Conservation (phyloP, 2,113 vertebrate species). For the Coryphaenoides rupestris region DNA sequence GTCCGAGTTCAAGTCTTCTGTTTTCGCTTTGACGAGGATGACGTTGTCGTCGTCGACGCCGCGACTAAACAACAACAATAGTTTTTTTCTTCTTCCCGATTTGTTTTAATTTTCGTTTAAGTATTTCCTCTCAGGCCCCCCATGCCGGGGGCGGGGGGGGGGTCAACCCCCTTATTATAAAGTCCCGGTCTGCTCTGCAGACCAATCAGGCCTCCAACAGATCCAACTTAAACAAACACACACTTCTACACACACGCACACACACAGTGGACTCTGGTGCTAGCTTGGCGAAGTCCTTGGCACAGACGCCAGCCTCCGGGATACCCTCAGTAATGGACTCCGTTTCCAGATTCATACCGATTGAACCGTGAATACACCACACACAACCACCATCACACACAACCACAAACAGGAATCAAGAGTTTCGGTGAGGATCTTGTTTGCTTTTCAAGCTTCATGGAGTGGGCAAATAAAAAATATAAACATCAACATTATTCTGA, state of each 20-base stretch:
- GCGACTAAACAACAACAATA: background rate
- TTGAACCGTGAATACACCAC: too few species aligned
- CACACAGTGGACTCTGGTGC: slow-evolving; percentile 42
- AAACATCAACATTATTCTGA: too few species aligned
- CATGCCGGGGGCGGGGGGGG: slow-evolving; percentile 31
- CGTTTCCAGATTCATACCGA: too few species aligned
- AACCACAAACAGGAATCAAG: too few species aligned
- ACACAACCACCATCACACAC: too few species aligned
- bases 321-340: too few species aligned
- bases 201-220: slow-evolving; percentile 48
- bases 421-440: too few species aligned
- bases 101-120: background rate
- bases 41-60: slow-evolving; percentile 51
- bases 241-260: slow-evolving; percentile 1
- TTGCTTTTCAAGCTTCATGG: too few species aligned
- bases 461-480: too few species aligned
- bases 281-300: slow-evolving; percentile 57
- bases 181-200: slow-evolving; percentile 69
- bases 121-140: background rate
- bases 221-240: slow-evolving; percentile 20
- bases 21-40: slow-evolving; percentile 50
- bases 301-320: slow-evolving; percentile 33
- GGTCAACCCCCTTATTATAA: slow-evolving; percentile 8
- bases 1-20: slow-evolving; percentile 64
- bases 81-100: background rate